Conservation (phyloP, 2,797 vertebrate species). For the Novumbra hubbsi region DNA sequence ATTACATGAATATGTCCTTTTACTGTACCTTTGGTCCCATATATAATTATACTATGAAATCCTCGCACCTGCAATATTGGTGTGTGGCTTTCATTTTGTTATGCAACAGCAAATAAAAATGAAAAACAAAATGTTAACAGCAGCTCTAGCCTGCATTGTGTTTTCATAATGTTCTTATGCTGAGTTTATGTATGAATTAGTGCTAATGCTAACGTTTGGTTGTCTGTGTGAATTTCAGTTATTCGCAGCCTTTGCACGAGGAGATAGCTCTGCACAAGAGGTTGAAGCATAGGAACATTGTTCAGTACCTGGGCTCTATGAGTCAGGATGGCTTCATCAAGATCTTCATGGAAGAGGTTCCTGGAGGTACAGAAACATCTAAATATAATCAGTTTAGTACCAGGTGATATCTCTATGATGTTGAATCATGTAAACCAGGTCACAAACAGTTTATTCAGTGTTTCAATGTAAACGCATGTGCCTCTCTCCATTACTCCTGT, state of each 20-base stretch:
- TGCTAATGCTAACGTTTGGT: background rate
- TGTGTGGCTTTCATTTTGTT: background rate
- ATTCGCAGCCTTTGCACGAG: constrained; percentile 89
- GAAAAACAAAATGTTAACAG: background rate
- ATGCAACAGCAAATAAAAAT: background rate
- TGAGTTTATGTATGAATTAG: background rate
- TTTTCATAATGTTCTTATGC: background rate
- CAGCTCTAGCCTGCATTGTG: background rate
- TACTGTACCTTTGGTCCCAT: too few relatives aligned
- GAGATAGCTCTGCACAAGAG: constrained; percentile 90
- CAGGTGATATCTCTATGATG: background rate
- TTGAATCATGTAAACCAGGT: background rate
- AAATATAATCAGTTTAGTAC: background rate
- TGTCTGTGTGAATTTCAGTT: constrained; percentile 60
- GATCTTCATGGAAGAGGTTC: constrained; percentile 98
- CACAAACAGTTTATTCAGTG: background rate
- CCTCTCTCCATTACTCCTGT: background rate
- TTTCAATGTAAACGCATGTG: background rate
- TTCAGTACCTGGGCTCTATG: constrained; percentile 88
- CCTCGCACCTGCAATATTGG: background rate
- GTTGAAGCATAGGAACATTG: constrained; percentile 90
- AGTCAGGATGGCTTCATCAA: constrained; percentile 90
- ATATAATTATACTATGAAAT: background rate
- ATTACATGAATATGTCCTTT: too few relatives aligned
- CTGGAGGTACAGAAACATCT: constrained; percentile 76